Percentiles rank a stretch among this genome's conserved stretches.
Conservation (phyloP, 2,113 vertebrate species). For the Scopus umbretta region DNA sequence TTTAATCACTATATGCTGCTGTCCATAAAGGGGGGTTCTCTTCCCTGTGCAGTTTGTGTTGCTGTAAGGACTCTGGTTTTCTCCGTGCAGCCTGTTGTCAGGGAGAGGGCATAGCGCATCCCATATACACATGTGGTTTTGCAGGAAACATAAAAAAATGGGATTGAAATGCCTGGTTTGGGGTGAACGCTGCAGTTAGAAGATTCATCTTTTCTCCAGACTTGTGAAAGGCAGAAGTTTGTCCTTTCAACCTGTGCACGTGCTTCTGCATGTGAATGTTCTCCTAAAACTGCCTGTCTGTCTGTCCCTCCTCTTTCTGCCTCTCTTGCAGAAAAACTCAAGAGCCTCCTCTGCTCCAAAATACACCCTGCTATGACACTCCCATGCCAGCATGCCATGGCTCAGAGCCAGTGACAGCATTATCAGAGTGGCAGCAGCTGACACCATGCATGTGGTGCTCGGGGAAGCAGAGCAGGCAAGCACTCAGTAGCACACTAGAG, state of each 20-base stretch:
- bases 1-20: not conserved
- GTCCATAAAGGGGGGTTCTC: not conserved
- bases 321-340: not conserved
- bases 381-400: accelerated
- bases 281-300: accelerated
- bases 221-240: not conserved
- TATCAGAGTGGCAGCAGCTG: not conserved
- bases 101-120: not conserved
- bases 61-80: not conserved
- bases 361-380: accelerated
- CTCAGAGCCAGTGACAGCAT: accelerated
- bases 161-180: not conserved
- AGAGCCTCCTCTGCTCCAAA: not conserved
- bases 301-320: not conserved
- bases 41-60: not conserved
- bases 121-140: accelerated
- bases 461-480: not conserved
- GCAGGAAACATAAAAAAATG: not conserved
- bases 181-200: not conserved
- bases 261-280: accelerated
- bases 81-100: accelerated
- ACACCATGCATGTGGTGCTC: no score
- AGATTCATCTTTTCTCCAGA: not conserved
- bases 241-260: not conserved
- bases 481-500: no score